These are phyloP conservation scores for Notodonta dromedarius DNA, from an alignment of 2,888 invertebrate species.

Conservation along the genomic window DNA sequence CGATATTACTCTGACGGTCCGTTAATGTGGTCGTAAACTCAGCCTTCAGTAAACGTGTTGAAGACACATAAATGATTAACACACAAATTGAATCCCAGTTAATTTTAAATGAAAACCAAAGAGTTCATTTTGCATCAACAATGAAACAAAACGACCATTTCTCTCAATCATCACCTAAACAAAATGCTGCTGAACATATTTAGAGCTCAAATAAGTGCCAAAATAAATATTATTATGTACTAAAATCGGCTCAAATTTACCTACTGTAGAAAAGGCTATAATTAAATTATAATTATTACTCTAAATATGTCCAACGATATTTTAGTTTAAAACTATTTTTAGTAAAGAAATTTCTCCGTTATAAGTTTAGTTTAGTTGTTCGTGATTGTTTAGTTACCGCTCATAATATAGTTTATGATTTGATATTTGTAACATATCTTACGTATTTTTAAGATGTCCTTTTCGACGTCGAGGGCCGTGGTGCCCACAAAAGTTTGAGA, in stretches of 20 bases:
- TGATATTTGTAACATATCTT: conserved; percentile 17
- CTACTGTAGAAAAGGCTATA: conserved; percentile 5
- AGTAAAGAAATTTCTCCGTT: conserved; percentile 23
- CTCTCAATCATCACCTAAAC: not conserved
- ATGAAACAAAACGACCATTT: conserved; percentile 15
- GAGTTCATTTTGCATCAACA: conserved; percentile 40
- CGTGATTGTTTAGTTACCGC: conserved; percentile 58
- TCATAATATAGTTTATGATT: conserved; percentile 30
- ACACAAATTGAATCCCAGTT: conserved; percentile 30
- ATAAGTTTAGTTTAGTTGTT: conserved; percentile 26
- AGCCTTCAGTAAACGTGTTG: conserved; percentile 11
- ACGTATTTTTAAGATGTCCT: conserved; percentile 8
- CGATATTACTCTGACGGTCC: no score
- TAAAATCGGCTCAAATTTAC: not conserved
- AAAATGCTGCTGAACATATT: conserved; percentile 22
- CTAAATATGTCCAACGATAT: conserved; percentile 21
- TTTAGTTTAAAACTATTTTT: not conserved
- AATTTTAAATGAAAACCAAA: conserved; percentile 45
- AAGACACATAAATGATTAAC: conserved; percentile 14
- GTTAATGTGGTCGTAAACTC: no score
- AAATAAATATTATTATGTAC: not conserved
- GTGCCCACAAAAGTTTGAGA: conserved; percentile 3
- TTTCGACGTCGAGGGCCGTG: not conserved
- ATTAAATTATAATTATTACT: conserved; percentile 3
- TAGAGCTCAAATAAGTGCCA: conserved; percentile 7